These are phyloP conservation scores for Odiellus spinosus DNA, from an alignment of 2,888 invertebrate species.

Conservation along the genomic window DNA sequence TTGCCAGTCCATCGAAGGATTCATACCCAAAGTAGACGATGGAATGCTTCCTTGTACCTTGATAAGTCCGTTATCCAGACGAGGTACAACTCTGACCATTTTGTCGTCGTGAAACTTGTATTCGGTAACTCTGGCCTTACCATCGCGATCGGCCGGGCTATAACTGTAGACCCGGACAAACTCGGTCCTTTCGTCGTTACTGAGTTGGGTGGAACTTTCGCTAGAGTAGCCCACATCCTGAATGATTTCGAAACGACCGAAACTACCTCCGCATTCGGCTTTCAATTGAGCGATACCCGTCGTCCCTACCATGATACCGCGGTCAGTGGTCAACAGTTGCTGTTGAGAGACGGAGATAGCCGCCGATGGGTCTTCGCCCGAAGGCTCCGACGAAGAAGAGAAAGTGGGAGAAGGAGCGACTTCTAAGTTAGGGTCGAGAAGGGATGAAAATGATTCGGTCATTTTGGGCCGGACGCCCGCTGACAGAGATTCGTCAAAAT, in stretches of 20 bases:
- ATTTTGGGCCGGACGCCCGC: no score
- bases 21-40: no score
- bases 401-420: not conserved
- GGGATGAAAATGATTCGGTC: no score
- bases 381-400: not conserved
- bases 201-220: constrained; percentile 27
- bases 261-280: constrained; percentile 10
- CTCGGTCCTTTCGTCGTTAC: constrained; percentile 25
- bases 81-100: no score
- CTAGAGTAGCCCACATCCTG: constrained; percentile 32
- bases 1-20: no score
- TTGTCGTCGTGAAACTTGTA: no score
- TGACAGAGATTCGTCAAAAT: not conserved
- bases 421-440: no score
- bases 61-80: no score
- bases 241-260: constrained; percentile 15
- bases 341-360: not conserved
- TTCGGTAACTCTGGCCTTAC: no score
- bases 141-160: not conserved
- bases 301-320: constrained; percentile 18
- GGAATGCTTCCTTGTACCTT: no score
- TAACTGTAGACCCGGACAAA: not conserved
- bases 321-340: constrained; percentile 6
- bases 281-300: constrained; percentile 19
- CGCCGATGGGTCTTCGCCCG: not conserved